These are phyloP conservation scores for Nebria brevicollis DNA, from an alignment of 2,888 invertebrate genomes.

Conservation along the genomic window DNA sequence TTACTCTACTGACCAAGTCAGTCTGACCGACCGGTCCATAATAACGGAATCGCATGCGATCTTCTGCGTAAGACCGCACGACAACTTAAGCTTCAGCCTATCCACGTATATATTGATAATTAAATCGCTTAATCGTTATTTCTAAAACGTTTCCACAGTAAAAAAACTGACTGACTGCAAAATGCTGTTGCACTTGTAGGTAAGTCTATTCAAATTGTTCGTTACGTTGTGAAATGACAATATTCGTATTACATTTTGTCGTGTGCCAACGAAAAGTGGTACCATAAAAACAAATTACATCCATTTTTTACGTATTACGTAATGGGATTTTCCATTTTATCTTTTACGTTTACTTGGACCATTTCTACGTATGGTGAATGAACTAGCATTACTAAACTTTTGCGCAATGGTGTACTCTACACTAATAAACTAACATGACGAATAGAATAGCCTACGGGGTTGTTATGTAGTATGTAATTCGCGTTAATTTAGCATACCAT, in stretches of 20 bases:
- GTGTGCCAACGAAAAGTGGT: too few species aligned
- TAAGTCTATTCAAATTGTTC: too few species aligned
- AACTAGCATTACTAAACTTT: background rate
- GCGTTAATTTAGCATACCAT: background rate
- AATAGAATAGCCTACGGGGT: background rate
- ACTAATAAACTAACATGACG: background rate
- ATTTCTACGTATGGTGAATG: background rate
- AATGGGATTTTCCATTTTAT: too few species aligned
- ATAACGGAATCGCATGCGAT: constrained; percentile 17
- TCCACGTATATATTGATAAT: background rate
- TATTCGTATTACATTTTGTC: too few species aligned
- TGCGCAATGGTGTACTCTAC: background rate
- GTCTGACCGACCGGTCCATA: constrained; percentile 14
- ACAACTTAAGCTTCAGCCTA: background rate
- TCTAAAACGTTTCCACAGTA: background rate
- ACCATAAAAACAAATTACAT: too few species aligned
- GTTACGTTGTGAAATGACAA: too few species aligned
- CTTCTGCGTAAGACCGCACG: constrained; percentile 11
- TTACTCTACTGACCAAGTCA: constrained; percentile 38
- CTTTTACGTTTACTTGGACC: too few species aligned
- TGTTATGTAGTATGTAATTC: background rate
- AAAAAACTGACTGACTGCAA: background rate
- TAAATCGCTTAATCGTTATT: background rate
- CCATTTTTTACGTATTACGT: too few species aligned
- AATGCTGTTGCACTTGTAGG: background rate